Evolutionary conservation across 1,140 invertebrate species (phyloP).

Genomic region (Drosophila teissieri): DNA sequence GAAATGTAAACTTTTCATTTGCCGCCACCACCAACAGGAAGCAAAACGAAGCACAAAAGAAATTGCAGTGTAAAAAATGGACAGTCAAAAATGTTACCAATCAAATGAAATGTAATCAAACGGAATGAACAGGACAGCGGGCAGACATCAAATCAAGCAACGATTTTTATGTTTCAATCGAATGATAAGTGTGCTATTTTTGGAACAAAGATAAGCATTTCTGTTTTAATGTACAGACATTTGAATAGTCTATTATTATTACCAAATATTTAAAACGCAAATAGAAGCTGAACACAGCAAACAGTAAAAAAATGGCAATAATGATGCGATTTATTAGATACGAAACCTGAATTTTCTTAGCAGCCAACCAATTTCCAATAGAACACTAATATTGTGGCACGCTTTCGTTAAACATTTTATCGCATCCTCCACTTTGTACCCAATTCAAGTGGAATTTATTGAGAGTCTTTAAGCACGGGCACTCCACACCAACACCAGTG

Average conservation of each 20-base stretch:
- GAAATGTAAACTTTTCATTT: slow-evolving; percentile 80
- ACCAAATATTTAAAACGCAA: no score
- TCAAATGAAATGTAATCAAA: slow-evolving; percentile 51
- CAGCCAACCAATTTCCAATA: slow-evolving; percentile 12
- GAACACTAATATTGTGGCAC: slow-evolving; percentile 39
- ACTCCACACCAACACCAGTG: slow-evolving; percentile 11
- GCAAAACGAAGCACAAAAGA: slow-evolving; percentile 18
- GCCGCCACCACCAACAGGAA: slow-evolving; percentile 38
- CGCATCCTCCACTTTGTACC: slow-evolving; percentile 50
- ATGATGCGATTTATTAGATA: neutral
- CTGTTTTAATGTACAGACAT: no score
- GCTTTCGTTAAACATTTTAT: slow-evolving; percentile 53
- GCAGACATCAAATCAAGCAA: slow-evolving; percentile 9
- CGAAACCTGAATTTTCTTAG: neutral
- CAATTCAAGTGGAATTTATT: slow-evolving; percentile 66
- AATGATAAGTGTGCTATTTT: slow-evolving; percentile 21
- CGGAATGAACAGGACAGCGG: slow-evolving; percentile 30
- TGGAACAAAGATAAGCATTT: neutral
- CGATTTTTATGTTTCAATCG: slow-evolving; percentile 19
- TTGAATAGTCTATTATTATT: no score
- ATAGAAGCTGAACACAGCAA: no score
- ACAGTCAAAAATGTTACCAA: slow-evolving; percentile 47
- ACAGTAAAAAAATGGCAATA: neutral
- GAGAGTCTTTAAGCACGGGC: slow-evolving; percentile 48
- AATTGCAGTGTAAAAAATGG: slow-evolving; percentile 34